Evolutionary conservation across 2,113 vertebrate species (phyloP), one percentile per base, ranked within the genome.

Genomic region (Tiliqua scincoides): DNA sequence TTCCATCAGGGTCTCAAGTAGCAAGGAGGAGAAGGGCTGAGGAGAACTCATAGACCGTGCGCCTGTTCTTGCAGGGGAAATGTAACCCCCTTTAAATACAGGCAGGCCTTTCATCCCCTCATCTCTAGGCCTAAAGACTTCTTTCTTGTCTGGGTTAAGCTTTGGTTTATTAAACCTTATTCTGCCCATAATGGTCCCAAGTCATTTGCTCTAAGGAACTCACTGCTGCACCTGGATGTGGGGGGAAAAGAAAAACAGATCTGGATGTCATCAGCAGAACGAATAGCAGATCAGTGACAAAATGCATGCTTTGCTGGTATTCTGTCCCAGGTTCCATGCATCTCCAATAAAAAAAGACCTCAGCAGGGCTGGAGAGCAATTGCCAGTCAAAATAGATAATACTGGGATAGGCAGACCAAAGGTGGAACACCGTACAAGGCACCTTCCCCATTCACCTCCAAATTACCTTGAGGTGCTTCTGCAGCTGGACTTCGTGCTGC

Each of bases 401-500:
- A 14, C 84, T 35, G 35, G 10, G 27, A 10, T 3, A 65, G 23
- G 59, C 1, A 15, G 54, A 76, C 3, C 1, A 43, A 87, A 9
- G 6, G 14, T 8, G 21, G 14, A 21, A n/a, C 75, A 35, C 20
- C 48, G 35, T 6, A 71, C 3, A 70, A 70, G 52, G 52, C 32
- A 70, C 10, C 37, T 79, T 72, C 14, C 17, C 12, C 20, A 12
- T 79, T 85, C 77, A 62, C 59, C 68, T 73, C 77, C 57, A 73
- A 73, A 80, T 68, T 95, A 99, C 98, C 98, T 99, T 99, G 88
- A 99, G 96, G 95, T 99, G 98, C 79, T 99, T 98, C 95, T 99
- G 98, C 88, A 99, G 96, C 96, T 99, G 98, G 83, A 98, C 98
- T 90, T 99, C 98, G 2, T 99, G 98, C 93, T 99, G 98, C 85